These are phyloP conservation scores for Callyntrura guangdongensis DNA, from an alignment of 2,888 invertebrate genomes.

Conservation along the genomic window DNA sequence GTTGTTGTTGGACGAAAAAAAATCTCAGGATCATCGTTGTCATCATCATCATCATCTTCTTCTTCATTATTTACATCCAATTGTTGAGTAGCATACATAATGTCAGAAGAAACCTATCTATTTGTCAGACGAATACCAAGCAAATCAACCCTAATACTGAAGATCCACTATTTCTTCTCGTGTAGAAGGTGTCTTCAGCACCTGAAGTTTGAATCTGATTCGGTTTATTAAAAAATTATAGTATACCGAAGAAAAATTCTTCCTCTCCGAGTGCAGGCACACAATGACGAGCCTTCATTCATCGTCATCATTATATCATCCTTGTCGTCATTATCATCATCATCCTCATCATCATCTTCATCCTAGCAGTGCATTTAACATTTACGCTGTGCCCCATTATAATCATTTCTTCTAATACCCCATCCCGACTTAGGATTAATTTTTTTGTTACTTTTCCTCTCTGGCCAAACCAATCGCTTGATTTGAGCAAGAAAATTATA, in stretches of 20 bases:
- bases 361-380: not conserved
- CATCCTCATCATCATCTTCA: not conserved
- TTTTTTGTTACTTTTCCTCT: conserved; percentile 56
- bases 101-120: conserved; percentile 37
- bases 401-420: conserved; percentile 36
- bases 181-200: not conserved
- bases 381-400: conserved; percentile 33
- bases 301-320: conserved; percentile 20
- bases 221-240: conserved; percentile 49
- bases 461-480: conserved; percentile 61
- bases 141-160: conserved; percentile 28
- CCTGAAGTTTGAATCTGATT: conserved; percentile 34
- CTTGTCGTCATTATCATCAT: conserved; percentile 17
- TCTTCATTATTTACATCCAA: too few relatives aligned
- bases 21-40: conserved; percentile 20
- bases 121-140: conserved; percentile 23
- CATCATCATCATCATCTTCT: conserved; percentile 6
- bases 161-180: not conserved
- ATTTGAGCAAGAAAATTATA: conserved; percentile 52
- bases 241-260: too few relatives aligned
- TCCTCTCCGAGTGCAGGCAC: not conserved
- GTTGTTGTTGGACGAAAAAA: conserved; percentile 54
- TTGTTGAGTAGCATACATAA: conserved; percentile 41
- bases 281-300: conserved; percentile 28
- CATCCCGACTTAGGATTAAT: not conserved